Evolutionary conservation across 2,888 invertebrate species (phyloP).

Genomic region (Apamea sordens): DNA sequence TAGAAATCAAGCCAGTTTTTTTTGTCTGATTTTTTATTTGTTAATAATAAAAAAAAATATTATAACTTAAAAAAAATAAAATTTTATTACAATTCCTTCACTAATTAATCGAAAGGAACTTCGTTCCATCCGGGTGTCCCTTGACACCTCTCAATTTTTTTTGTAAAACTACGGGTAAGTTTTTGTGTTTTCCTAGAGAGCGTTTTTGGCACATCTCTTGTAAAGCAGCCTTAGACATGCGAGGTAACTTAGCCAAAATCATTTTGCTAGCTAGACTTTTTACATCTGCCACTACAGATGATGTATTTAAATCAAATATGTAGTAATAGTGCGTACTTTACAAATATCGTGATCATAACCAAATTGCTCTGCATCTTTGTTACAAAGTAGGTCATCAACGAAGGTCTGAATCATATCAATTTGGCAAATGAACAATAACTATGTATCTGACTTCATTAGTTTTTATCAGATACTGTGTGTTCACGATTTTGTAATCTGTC

Average conservation of each 20-base stretch:
- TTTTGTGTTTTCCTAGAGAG: too few species aligned
- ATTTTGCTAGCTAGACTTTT: neutral
- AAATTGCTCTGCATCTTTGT: constrained; percentile 39
- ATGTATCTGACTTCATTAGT: constrained; percentile 57
- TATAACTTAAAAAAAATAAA: too few species aligned
- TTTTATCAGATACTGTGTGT: constrained; percentile 59
- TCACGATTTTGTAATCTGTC: constrained; percentile 64
- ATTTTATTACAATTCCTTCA: too few species aligned
- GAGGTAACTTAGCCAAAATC: neutral
- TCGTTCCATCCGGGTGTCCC: too few species aligned
- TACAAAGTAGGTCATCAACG: constrained; percentile 47
- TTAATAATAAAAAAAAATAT: too few species aligned
- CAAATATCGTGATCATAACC: constrained; percentile 38
- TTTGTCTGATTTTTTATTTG: too few species aligned
- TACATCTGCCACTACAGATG: neutral
- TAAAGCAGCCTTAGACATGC: too few species aligned
- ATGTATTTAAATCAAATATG: constrained; percentile 14
- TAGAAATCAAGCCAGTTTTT: too few species aligned
- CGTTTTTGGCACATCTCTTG: too few species aligned
- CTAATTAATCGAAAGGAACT: too few species aligned
- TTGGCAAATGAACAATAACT: constrained; percentile 57
- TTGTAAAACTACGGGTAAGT: too few species aligned
- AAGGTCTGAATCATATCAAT: constrained; percentile 59
- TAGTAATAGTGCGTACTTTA: constrained; percentile 7
- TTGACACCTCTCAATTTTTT: too few species aligned